These are phyloP conservation scores for Brachylomia viminalis DNA, from an alignment of 2,888 invertebrate species.

Conservation along the genomic window DNA sequence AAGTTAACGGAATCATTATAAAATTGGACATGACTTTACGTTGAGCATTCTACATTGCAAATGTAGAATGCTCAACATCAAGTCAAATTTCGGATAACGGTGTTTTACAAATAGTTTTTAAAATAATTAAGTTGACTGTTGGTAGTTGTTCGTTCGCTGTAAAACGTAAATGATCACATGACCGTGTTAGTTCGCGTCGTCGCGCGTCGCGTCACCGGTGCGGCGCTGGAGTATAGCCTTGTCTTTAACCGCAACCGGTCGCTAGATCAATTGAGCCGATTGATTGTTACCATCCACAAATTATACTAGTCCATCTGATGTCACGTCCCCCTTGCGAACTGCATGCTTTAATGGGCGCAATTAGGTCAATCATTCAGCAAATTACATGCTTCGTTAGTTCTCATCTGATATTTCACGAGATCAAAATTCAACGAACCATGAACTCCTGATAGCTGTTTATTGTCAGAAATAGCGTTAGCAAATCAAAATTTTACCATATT, in stretches of 20 bases:
- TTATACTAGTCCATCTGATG: slow-evolving; percentile 70
- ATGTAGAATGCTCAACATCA: slow-evolving; percentile 36
- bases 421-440: slow-evolving; percentile 45
- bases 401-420: slow-evolving; percentile 29
- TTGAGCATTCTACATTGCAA: too few relatives aligned
- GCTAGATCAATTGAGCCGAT: slow-evolving; percentile 72
- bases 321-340: slow-evolving; percentile 68
- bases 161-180: slow-evolving; percentile 68
- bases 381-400: slow-evolving; percentile 60
- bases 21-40: too few relatives aligned
- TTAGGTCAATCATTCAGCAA: slow-evolving; percentile 71
- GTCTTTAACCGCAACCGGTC: slow-evolving; percentile 66
- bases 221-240: slow-evolving; percentile 65
- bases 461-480: slow-evolving; percentile 24
- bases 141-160: slow-evolving; percentile 56
- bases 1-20: slow-evolving; percentile 58
- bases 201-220: slow-evolving; percentile 13
- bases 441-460: slow-evolving; percentile 18
- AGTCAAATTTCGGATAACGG: slow-evolving; percentile 64
- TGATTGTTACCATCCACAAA: slow-evolving; percentile 75
- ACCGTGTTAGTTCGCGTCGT: slow-evolving; percentile 54
- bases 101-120: slow-evolving; percentile 54
- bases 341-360: slow-evolving; percentile 68
- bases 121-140: slow-evolving; percentile 51
- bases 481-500: slow-evolving; percentile 30